phyloP scores from a whole-genome alignment of 1,140 invertebrate species.

The Eurytemora carolleeae region DNA sequence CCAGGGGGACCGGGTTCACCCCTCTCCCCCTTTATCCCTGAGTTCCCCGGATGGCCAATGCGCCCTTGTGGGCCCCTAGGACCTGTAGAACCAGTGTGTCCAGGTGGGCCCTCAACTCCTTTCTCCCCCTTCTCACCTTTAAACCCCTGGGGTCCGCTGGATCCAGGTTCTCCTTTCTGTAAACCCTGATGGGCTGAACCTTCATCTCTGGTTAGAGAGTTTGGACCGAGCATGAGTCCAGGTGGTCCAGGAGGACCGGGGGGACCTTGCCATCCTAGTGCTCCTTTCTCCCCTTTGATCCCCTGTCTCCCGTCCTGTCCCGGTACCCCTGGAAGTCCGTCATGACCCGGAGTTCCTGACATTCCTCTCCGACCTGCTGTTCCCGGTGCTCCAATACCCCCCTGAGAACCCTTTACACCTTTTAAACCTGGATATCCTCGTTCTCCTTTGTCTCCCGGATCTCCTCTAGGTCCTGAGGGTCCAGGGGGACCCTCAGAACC shows the following conservation, averaged over 20 bases:
- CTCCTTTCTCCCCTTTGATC: conserved; percentile 42
- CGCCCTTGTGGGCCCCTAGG: conserved; percentile 52
- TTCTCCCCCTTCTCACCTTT: neutral
- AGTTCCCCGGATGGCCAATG: conserved; percentile 52
- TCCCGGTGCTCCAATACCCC: neutral
- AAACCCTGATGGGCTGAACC: conserved; percentile 61
- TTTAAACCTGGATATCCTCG: neutral
- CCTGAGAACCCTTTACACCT: neutral
- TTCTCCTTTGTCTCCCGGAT: conserved; percentile 54
- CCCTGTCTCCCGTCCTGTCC: conserved; percentile 56
- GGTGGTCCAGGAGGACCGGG: conserved; percentile 41
- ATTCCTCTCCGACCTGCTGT: neutral
- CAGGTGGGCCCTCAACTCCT: conserved; percentile 42
- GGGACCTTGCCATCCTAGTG: conserved; percentile 43
- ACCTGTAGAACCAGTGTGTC: conserved; percentile 48
- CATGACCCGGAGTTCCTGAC: conserved; percentile 12
- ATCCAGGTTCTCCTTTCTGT: conserved; percentile 49
- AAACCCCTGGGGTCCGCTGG: conserved; percentile 48
- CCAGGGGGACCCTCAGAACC: conserved; percentile 26
- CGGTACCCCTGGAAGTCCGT: conserved; percentile 40
- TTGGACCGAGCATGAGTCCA: conserved; percentile 32
- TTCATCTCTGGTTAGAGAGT: conserved; percentile 38
- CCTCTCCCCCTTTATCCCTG: conserved; percentile 55
- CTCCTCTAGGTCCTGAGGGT: conserved; percentile 38
- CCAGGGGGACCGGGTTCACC: conserved; percentile 38